Percentiles rank a stretch among this genome's conserved stretches.
Evolutionary conservation across 2,113 vertebrate species (phyloP).

Genomic region (Chunga burmeisteri): DNA sequence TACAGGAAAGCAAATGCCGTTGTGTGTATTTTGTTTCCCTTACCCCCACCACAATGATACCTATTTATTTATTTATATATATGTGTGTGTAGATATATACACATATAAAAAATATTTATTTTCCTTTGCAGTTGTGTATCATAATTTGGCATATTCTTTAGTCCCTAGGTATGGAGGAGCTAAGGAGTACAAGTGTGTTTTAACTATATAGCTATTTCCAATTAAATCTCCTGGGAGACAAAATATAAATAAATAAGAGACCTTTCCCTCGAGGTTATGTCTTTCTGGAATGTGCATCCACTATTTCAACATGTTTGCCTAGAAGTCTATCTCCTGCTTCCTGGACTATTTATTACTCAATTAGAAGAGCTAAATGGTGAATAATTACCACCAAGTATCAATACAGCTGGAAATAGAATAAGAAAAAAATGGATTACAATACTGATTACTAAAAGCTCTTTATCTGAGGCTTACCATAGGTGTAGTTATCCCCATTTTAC

Average conservation of each 20-base stretch:
- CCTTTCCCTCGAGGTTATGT: neutral
- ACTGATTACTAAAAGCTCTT: neutral
- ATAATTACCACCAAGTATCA: neutral
- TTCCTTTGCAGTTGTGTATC: neutral
- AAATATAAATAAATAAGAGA: neutral
- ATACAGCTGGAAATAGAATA: conserved; percentile 16
- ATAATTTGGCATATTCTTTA: neutral
- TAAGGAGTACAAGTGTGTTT: neutral
- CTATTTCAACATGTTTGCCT: neutral
- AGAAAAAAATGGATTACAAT: neutral
- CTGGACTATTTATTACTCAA: conserved; percentile 24
- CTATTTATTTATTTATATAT: neutral
- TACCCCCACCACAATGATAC: neutral
- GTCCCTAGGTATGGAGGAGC: neutral
- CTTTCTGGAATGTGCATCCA: neutral
- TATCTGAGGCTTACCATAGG: neutral
- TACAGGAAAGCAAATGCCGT: conserved; percentile 33
- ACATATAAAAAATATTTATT: neutral
- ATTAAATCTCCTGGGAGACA: neutral
- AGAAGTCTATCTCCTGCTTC: conserved; percentile 4
- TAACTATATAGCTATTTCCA: neutral
- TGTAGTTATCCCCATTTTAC: neutral
- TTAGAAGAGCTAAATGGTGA: conserved; percentile 29
- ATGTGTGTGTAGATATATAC: neutral
- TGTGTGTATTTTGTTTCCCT: neutral